A percentile compares a stretch with the other conserved stretches of the same genome.
Evolutionary conservation across 2,888 invertebrate species (phyloP).

Genomic region (Machimus atricapillus): DNA sequence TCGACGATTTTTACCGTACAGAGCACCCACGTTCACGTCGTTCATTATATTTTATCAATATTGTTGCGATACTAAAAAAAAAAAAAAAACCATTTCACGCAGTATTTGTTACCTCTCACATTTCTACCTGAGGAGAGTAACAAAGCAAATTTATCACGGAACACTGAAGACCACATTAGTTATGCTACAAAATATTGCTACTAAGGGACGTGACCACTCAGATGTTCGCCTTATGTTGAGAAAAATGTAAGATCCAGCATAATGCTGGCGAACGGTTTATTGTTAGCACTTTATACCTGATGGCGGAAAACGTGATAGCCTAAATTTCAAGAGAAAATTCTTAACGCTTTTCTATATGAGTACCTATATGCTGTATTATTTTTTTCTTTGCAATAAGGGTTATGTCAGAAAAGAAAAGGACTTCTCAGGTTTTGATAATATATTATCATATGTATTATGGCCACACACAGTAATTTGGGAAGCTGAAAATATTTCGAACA

Average conservation of each 20-base stretch:
- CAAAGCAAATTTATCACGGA: not conserved
- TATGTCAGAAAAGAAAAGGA: no score
- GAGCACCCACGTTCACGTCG: not conserved
- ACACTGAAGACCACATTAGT: not conserved
- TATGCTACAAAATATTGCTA: not conserved
- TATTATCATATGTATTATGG: no score
- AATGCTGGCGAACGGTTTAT: not conserved
- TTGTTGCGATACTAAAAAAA: not conserved
- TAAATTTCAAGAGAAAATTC: not conserved
- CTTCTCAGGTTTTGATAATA: no score
- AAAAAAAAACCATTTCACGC: not conserved
- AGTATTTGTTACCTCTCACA: not conserved
- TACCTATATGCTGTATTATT: no score
- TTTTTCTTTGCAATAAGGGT: no score
- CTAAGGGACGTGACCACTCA: not conserved
- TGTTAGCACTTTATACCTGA: not conserved
- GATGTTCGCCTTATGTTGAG: not conserved
- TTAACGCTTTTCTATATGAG: not conserved
- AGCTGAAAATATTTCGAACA: no score
- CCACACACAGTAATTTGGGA: no score
- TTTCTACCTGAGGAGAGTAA: not conserved
- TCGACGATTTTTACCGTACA: not conserved
- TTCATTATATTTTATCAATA: not conserved
- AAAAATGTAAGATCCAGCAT: not conserved
- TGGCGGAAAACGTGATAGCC: not conserved